These are phyloP conservation scores for Streptopelia turtur DNA, from an alignment of 2,797 vertebrate genomes.

Conservation along the genomic window DNA sequence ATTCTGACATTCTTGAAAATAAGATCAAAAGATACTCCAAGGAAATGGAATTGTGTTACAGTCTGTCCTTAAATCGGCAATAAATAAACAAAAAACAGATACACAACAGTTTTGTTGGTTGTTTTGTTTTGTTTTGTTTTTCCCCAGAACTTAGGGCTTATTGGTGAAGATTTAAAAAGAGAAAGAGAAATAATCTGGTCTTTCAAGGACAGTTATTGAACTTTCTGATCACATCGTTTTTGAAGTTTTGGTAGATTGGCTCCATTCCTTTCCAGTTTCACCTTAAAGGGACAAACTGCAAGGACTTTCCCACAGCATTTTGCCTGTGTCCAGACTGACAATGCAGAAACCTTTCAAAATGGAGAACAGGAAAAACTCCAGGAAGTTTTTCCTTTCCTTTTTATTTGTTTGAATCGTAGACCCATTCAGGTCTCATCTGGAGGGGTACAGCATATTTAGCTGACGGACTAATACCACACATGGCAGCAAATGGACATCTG, in stretches of 20 bases:
- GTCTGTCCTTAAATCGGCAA: not conserved
- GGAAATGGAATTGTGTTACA: not conserved
- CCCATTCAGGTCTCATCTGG: not conserved
- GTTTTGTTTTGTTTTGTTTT: too few species aligned
- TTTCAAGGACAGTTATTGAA: not conserved
- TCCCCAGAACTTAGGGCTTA: not conserved
- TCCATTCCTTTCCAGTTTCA: not conserved
- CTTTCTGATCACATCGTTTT: not conserved
- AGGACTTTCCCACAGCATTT: not conserved
- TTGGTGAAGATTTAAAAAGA: not conserved
- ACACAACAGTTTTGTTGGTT: not conserved
- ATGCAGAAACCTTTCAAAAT: constrained; percentile 28
- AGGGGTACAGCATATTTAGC: not conserved
- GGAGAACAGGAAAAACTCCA: not conserved
- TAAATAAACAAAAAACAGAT: not conserved
- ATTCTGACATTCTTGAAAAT: not conserved
- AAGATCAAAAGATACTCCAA: not conserved
- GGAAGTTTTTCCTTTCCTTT: constrained; percentile 12
- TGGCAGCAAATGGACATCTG: not conserved
- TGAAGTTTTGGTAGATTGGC: not conserved
- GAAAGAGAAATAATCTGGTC: not conserved
- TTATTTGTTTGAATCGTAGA: not conserved
- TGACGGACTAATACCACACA: not conserved
- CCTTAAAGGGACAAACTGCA: not conserved
- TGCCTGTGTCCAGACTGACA: not conserved